These are phyloP conservation scores for Tauraco erythrolophus DNA, from an alignment of 2,113 vertebrate species.

Conservation along the genomic window DNA sequence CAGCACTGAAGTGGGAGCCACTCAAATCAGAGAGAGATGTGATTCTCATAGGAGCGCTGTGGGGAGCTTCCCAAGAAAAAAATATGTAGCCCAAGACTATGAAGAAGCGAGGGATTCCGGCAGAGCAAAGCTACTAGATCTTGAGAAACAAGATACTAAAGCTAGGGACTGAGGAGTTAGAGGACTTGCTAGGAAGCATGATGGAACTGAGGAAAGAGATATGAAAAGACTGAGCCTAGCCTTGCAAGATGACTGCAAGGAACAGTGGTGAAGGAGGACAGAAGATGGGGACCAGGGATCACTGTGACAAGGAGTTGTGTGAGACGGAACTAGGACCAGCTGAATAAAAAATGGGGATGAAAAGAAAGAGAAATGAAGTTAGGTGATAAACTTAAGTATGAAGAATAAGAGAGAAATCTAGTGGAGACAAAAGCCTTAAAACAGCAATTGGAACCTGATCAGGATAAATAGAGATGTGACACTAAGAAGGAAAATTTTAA, in stretches of 20 bases:
- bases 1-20: background rate
- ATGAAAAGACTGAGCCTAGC: background rate
- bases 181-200: background rate
- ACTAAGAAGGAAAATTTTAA: background rate
- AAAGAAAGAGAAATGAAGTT: background rate
- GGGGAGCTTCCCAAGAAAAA: background rate
- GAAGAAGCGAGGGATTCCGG: background rate
- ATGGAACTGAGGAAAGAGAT: background rate
- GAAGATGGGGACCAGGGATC: background rate
- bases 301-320: background rate
- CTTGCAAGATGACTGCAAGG: background rate
- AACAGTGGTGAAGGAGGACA: background rate
- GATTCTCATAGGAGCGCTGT: background rate
- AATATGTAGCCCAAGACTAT: background rate
- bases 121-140: background rate
- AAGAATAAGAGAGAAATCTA: background rate
- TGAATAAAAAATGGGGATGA: background rate
- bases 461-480: background rate
- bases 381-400: background rate
- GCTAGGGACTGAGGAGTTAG: background rate
- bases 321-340: background rate
- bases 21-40: background rate
- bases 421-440: background rate
- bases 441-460: background rate
- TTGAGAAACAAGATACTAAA: background rate